Conservation (phyloP, 2,888 invertebrate species). For the Stenchaetothrips biformis region DNA sequence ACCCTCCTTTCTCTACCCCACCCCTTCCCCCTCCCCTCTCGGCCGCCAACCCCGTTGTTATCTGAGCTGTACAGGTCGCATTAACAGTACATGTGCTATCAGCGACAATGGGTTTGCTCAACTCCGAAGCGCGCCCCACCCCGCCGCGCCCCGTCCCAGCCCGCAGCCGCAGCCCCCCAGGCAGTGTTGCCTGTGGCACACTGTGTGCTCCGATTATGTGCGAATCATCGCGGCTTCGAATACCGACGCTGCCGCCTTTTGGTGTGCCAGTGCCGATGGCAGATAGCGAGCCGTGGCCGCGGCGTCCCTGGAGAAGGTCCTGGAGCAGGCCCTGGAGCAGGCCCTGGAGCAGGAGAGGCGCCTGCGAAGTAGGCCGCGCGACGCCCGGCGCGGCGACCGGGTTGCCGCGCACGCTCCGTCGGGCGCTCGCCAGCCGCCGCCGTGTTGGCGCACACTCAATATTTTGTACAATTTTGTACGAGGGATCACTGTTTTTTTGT, state of each 20-base stretch:
- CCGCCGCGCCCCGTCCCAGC: neutral
- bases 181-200: no score
- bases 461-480: no score
- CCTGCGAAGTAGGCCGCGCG: neutral
- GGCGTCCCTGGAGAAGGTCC: no score
- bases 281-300: no score
- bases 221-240: no score
- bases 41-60: neutral
- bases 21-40: neutral
- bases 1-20: neutral
- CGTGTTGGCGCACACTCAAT: no score
- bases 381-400: neutral
- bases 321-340: no score
- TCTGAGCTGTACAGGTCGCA: conserved; percentile 8
- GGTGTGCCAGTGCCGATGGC: no score
- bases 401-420: neutral
- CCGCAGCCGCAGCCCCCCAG: neutral
- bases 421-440: neutral
- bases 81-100: conserved; percentile 25
- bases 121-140: neutral
- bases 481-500: no score
- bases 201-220: no score
- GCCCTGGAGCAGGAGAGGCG: neutral
- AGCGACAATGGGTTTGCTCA: conserved; percentile 11
- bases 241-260: no score